phyloP scores from a whole-genome alignment of 2,797 vertebrate genomes.

The Chaenodraco wilsoni region DNA sequence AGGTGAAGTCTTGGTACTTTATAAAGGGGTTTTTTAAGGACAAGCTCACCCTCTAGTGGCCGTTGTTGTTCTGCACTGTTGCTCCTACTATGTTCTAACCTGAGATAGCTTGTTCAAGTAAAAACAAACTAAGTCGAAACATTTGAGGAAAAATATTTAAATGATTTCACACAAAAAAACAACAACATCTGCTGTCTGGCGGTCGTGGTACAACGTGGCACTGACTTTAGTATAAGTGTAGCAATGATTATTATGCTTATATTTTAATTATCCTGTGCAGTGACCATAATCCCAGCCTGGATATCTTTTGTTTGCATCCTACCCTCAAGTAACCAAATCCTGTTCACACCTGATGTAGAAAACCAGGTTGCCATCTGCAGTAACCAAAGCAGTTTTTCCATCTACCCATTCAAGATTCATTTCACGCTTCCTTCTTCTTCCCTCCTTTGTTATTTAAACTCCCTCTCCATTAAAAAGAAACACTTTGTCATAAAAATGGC shows the following conservation, averaged over 20 bases:
- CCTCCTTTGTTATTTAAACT: constrained; percentile 74
- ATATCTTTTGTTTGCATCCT: constrained; percentile 20
- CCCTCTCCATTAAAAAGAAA: constrained; percentile 13
- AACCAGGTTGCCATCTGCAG: constrained; percentile 34
- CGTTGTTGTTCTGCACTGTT: neutral
- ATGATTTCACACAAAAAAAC: neutral
- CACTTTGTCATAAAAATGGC: constrained; percentile 71
- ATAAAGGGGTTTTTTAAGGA: constrained; percentile 2
- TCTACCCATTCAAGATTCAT: constrained; percentile 41
- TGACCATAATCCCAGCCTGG: constrained; percentile 24
- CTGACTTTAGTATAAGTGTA: neutral
- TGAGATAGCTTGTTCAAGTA: neutral
- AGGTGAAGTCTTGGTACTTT: neutral
- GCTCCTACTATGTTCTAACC: neutral
- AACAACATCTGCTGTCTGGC: neutral
- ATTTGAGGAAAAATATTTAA: too few species aligned
- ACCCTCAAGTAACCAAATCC: constrained; percentile 59
- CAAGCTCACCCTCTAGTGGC: constrained; percentile 62
- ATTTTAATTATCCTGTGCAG: constrained; percentile 26
- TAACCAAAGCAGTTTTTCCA: constrained; percentile 39
- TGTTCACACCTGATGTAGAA: constrained; percentile 47
- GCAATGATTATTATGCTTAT: neutral
- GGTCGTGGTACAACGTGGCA: neutral
- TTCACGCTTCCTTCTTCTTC: constrained; percentile 40
- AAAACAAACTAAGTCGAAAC: neutral